Conservation (phyloP, 2,113 vertebrate species). For the Macquaria ambigua region DNA sequence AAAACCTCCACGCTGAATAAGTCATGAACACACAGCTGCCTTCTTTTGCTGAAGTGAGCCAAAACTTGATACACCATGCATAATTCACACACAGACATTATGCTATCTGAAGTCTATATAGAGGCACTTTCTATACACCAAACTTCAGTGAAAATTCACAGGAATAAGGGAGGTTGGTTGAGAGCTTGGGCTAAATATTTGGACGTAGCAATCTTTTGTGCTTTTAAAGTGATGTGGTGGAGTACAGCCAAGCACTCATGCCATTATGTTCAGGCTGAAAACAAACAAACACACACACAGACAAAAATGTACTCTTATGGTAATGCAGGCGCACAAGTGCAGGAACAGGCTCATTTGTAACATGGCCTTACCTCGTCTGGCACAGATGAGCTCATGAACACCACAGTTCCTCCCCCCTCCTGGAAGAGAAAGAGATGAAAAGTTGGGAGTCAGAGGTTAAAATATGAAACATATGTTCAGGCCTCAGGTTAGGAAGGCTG, state of each 20-base stretch:
- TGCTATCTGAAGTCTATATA: conserved; percentile 40
- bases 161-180: not conserved
- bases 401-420: conserved; percentile 96
- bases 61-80: conserved; percentile 80
- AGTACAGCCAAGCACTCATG: not conserved
- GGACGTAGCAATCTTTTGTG: not conserved
- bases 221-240: conserved; percentile 1
- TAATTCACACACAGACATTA: conserved; percentile 74
- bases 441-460: conserved; percentile 39
- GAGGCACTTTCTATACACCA: not conserved
- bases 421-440: conserved; percentile 71
- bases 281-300: conserved; percentile 13
- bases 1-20: conserved; percentile 79
- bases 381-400: conserved; percentile 97
- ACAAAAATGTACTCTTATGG: not conserved
- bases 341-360: not conserved
- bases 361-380: conserved; percentile 90
- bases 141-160: conserved; percentile 13
- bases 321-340: not conserved
- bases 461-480: conserved; percentile 44
- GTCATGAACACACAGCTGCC: conserved; percentile 74
- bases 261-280: not conserved
- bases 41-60: conserved; percentile 64
- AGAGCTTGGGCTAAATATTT: not conserved
- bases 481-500: conserved; percentile 35